Base-by-base conservation (phyloP, 2,888 invertebrate genomes). In the Hymenopus coronatus region DNA sequence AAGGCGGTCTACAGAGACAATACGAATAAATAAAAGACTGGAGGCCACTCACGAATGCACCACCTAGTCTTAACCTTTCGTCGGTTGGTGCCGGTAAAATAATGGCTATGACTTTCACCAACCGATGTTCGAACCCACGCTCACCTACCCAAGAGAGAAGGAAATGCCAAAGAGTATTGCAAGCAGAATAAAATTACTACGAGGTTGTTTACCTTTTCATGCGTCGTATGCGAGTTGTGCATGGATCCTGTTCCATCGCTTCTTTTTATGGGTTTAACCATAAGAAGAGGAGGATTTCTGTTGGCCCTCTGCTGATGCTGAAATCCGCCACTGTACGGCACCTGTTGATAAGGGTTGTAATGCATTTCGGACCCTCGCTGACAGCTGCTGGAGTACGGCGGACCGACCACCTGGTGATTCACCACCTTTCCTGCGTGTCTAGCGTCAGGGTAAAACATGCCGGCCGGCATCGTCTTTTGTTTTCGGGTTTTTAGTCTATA, bases 221-320 rank as follows among this genome's bases (percentile, higher is more conserved):
- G 70, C 20, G 54, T 85, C 20, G 54, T 85, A 9, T 28, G 27
- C 4, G 28, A 15, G 28, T 70, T 70, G 28, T 85, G 85, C 9
- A 28, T 9, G 20, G 81, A 84, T 40, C 84, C 88, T 33, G 88
- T 88, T 85, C 70, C 81, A 25, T 86, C 86, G 81, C 30, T 70
- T 20, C 88, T 82, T 40, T 85, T 89, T 46, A 90, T 90, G 14
- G 90, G 90, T 40, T 89, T 89, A 28, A 90, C 90, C 90, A 89
- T 89, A 82, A 90, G 88, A 88, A 90, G 46, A 7, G 90, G 90
- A 27, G 89, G 90, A 46, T 89, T 89, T 30, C 81, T 81, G 28
- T 86, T 86, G 28, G n/a, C 86, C 27, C 86, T 54, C 14, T 70
- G 54, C 15, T 20, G 54, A 15, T 70, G 54, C 15, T 70, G 54